Base-by-base conservation (phyloP, 2,888 invertebrate species). In the Drosophila algonquin region DNA sequence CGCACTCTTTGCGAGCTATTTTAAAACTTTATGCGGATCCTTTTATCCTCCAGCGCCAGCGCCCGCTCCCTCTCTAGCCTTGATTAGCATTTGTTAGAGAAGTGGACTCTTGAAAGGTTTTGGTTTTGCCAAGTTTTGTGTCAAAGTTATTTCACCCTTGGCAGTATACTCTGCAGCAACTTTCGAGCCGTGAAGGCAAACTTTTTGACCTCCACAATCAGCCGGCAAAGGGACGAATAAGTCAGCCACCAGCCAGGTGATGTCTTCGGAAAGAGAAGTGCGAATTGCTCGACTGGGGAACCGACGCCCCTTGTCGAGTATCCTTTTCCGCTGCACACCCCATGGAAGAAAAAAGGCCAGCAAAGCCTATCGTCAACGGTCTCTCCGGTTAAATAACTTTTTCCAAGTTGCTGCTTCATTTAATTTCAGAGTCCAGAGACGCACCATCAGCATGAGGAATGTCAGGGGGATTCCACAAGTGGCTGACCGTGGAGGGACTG, bases 131-230 rank as follows among this genome's bases (percentile, higher is more conserved):
- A 74, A 81, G 73, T 61, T 77, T 57, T 63, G 68, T 77, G 77
- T 79, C 75, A 79, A 82, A 83, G 76, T 83, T 86, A 75, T 79
- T 81, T 83, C 72, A 79, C 79, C 78, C 73, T 65, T 79, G 74
- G 84, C 81, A 70, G 82, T 76, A 73, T 81, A 78, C 78, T 82
- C 69, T 54, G 65, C 79, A 68, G 53, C 69, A 83, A 83, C 74
- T 87, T 87, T 75, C 64, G 56, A 81, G 81, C 76, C 12, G 12
- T 35, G 35, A 10, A 5, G 72, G 60, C 69, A 79, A 83, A 86
- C 75, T 86, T 83, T 81, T 53, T 74, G 78, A 80, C 82, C 61
- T 48, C 63, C 70, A 73, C 80, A 81, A 82, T 85, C 85, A 69
- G 71, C 56, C 63, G 68, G 53, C 57, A 53, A 65, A 78, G 73